Conservation (phyloP, 1,140 invertebrate genomes). For the Pemphigus obesinymphae region DNA sequence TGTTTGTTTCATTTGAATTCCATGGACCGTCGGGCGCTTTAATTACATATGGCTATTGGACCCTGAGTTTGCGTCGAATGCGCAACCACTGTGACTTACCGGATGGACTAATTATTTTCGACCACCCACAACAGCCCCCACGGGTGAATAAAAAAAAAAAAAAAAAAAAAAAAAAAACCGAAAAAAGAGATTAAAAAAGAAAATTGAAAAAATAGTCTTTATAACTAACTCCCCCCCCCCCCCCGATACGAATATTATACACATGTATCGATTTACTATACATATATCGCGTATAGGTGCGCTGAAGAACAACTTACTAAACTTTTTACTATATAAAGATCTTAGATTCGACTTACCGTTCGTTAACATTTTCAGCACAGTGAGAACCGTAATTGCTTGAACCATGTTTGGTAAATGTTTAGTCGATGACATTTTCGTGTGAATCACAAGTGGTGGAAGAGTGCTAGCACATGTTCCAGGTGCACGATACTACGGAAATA, state of each 20-base stretch:
- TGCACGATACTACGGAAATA: background rate
- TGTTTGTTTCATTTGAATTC: background rate
- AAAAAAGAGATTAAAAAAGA: too few species aligned
- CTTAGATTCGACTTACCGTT: conserved; percentile 61
- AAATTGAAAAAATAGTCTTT: too few species aligned
- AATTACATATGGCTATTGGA: conserved; percentile 24
- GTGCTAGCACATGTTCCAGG: conserved; percentile 17
- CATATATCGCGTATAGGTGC: background rate
- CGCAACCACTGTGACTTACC: background rate
- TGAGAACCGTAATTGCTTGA: conserved; percentile 76
- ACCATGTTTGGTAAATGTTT: conserved; percentile 64
- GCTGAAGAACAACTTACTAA: too few species aligned
- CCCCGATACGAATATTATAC: background rate
- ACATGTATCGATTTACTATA: background rate
- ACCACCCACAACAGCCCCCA: background rate
- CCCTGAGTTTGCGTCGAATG: background rate
- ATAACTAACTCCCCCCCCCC: too few species aligned
- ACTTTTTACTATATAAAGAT: too few species aligned
- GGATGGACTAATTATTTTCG: background rate
- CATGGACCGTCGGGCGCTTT: conserved; percentile 9
- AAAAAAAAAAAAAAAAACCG: too few species aligned
- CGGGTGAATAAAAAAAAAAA: too few species aligned
- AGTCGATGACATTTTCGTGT: conserved; percentile 58
- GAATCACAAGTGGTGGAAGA: background rate
- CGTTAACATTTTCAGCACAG: conserved; percentile 73